Evolutionary conservation across 2,113 vertebrate species (phyloP), one percentile per base, ranked within the genome.

Genomic region (Phyllostomus hastatus): DNA sequence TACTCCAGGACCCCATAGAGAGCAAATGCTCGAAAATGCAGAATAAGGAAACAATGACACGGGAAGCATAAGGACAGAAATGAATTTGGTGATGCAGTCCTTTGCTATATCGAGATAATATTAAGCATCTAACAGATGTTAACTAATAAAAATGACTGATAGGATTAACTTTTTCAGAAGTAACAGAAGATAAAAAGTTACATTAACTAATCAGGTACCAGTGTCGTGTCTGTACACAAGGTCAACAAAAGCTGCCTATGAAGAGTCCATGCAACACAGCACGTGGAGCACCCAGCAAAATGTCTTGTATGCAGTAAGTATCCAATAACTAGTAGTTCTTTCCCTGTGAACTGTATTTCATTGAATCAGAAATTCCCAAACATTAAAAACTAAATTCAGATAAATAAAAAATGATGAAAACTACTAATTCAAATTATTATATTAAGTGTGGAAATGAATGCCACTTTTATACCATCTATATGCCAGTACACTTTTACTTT

Each of bases 351-450:
- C 17, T 24, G 14, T 75, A 52, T 61, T 43, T 95, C 84, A 91
- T 52, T 46, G 66, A 96, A 85, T 88, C 66, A 95, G 72, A 43
- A 95, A 80, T 86, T 94, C 28, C 69, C 70, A 96, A 89, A 78
- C 10, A 54, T 38, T 75, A 88, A 94, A 93, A 69, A 16, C 7
- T 67, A 20, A 85, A 88, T 17, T 88, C 54, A 15, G 4, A 83
- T 69, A 84, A 52, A 70, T 59, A 20, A n/a, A 38, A 87, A 88
- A 66, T 57, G 4, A 76, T 67, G n/a, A 88, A 75, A 96, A 73
- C 20, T 84, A 76, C 6, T 90, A 78, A 66, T 79, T 70, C 31
- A 87, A 59, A 54, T 88, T 87, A 41, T 54, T 54, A 52, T 9
- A n/a, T 38, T 72, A 80, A 81, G 16, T 78, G 76, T 16, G 84